Conservation (phyloP, 2,797 vertebrate species). For the Danio albolineatus region DNA sequence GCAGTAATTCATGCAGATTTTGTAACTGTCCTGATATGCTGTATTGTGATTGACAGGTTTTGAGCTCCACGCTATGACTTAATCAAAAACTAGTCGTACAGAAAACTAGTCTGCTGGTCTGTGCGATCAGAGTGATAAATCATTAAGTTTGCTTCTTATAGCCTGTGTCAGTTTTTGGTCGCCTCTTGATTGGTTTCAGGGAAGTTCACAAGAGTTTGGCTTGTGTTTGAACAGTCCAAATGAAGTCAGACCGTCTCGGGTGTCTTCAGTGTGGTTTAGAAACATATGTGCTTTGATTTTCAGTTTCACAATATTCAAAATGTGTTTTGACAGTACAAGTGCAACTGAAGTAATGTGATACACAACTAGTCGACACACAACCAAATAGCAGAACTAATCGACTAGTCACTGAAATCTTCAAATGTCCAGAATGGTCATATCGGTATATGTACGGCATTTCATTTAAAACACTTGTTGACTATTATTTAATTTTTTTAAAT, state of each 20-base stretch:
- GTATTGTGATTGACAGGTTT: constrained; percentile 27
- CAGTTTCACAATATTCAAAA: not conserved
- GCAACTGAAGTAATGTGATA: not conserved
- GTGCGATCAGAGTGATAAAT: not conserved
- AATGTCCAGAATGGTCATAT: not conserved
- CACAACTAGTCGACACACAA: not conserved
- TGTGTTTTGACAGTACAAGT: not conserved
- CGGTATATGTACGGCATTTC: not conserved
- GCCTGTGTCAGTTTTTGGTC: constrained; percentile 18
- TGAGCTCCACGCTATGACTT: not conserved
- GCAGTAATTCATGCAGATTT: constrained; percentile 19
- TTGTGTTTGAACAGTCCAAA: not conserved
- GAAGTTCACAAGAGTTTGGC: not conserved
- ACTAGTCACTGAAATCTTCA: not conserved
- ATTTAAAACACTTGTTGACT: not conserved
- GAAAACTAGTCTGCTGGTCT: not conserved
- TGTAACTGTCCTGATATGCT: not conserved
- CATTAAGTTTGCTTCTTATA: not conserved
- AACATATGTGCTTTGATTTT: constrained; percentile 6
- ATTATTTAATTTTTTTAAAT: not conserved
- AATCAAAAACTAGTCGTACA: not conserved
- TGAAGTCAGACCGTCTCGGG: constrained; percentile 16
- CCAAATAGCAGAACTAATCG: not conserved
- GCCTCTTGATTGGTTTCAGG: constrained; percentile 15
- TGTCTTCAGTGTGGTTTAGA: not conserved